Evolutionary conservation across 2,113 vertebrate genomes (phyloP), one percentile per base, ranked within the genome.

Genomic region (Oostethus manadensis): DNA sequence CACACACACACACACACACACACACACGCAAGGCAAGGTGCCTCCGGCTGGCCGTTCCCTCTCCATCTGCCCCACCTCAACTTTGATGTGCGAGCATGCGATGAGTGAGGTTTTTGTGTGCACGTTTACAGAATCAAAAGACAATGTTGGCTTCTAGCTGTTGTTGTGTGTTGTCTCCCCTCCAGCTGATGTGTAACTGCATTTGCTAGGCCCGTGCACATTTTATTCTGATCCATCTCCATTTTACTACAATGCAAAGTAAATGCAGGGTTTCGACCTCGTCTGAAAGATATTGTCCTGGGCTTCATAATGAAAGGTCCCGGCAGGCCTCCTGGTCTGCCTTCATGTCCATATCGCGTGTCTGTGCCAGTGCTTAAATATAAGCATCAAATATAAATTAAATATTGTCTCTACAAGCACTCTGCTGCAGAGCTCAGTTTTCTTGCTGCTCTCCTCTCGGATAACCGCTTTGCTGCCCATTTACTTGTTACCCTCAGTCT

Each of bases 41-140:
- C 83, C 87, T 79, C 81, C 60, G 85, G 85, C 82, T 79, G 74
- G 80, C 77, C 68, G 73, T 42, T 42, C 79, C 77, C 78, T 84
- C 82, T 76, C 83, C 81, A 80, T 80, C 86, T 80, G 78, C 86
- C 81, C 83, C 77, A 81, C 78, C 85, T 81, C 86, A 82, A 85
- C 84, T 88, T 88, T 88, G 84, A 60, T 51, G 68, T 70, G 59
- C 63, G 43, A 40, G 70, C 74, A 62, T 72, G 64, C 74, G 74
- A 68, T 68, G 72, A 72, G 74, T 62, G 58, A 65, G 55, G 60
- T 58, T 71, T 71, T 81, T 81, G 78, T 53, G 62, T 26, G 70
- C 79, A 67, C 66, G 49, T 82, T 84, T 81, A 87, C 58, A 68
- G 69, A 81, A 84, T 87, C 84, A 86, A 86, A 87, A 79, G 79